A percentile compares a stretch with the other conserved stretches of the same genome.
These are phyloP conservation scores for Brachypteracias leptosomus DNA, from an alignment of 2,113 vertebrate species.

Conservation along the genomic window DNA sequence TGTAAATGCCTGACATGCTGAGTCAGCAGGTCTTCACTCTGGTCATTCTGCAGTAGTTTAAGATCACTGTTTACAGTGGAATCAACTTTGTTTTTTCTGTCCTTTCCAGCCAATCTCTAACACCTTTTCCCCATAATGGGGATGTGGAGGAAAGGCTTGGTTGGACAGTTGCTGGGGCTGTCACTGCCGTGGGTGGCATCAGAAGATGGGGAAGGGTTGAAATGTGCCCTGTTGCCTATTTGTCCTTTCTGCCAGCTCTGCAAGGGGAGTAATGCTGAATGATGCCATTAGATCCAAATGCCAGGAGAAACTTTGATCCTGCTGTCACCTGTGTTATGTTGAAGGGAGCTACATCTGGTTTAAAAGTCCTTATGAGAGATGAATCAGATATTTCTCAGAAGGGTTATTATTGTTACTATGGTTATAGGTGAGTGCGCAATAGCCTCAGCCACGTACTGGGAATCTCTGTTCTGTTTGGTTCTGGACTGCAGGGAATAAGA, in stretches of 20 bases:
- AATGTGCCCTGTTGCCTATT: background rate
- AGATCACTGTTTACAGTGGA: background rate
- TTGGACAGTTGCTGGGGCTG: background rate
- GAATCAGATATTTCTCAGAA: background rate
- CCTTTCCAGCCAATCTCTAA: background rate
- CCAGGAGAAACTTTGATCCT: background rate
- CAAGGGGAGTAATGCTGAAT: accelerated
- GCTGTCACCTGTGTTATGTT: background rate
- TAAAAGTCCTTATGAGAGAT: background rate
- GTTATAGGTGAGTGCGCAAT: background rate
- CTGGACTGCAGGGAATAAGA: background rate
- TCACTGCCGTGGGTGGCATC: background rate
- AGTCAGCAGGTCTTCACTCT: background rate
- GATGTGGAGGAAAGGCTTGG: background rate
- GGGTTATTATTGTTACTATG: background rate
- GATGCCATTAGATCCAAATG: accelerated
- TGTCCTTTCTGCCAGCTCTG: background rate
- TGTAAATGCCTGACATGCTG: accelerated
- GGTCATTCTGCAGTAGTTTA: background rate
- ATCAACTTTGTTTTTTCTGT: background rate
- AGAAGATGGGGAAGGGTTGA: background rate
- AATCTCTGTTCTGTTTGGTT: background rate
- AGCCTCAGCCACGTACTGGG: background rate
- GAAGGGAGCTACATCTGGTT: background rate
- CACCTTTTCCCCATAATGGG: accelerated